Evolutionary conservation across 2,888 invertebrate species (phyloP).

Genomic region (Scrobipalpa costella): DNA sequence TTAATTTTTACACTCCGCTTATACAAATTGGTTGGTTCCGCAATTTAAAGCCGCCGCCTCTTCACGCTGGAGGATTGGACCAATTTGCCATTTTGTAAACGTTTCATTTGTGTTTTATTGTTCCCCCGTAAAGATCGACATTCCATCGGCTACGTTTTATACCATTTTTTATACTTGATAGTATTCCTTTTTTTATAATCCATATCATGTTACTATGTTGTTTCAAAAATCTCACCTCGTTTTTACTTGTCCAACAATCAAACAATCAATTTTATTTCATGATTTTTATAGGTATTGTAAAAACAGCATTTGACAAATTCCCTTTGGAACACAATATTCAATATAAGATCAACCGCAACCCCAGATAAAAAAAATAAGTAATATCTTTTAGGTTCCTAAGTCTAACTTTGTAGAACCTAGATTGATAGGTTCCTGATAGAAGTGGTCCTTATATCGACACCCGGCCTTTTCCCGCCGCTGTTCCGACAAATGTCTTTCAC

Average conservation of each 20-base stretch:
- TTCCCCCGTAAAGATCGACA: slow-evolving; percentile 41
- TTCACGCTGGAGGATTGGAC: slow-evolving; percentile 35
- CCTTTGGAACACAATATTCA: too few species aligned
- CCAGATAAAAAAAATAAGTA: too few species aligned
- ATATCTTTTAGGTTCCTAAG: too few species aligned
- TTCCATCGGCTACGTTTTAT: slow-evolving; percentile 48
- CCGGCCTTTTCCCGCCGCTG: slow-evolving; percentile 26
- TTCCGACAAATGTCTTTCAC: slow-evolving; percentile 46
- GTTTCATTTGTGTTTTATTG: slow-evolving; percentile 56
- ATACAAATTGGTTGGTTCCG: slow-evolving; percentile 43
- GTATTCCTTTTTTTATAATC: too few species aligned
- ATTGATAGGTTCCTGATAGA: neutral
- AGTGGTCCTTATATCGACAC: neutral
- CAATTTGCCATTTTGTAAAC: slow-evolving; percentile 50
- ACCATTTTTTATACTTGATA: slow-evolving; percentile 41
- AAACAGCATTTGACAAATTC: too few species aligned
- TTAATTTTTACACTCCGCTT: slow-evolving; percentile 50
- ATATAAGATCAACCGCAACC: too few species aligned
- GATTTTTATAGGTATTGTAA: too few species aligned
- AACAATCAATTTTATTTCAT: too few species aligned
- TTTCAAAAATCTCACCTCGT: too few species aligned
- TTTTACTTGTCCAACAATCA: too few species aligned
- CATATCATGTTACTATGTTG: too few species aligned
- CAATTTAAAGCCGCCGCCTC: slow-evolving; percentile 18
- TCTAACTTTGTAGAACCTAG: too few species aligned